Percentiles rank a stretch among this genome's conserved stretches.
Evolutionary conservation across 2,888 invertebrate species (phyloP).

Genomic region (Netelia inedita): DNA sequence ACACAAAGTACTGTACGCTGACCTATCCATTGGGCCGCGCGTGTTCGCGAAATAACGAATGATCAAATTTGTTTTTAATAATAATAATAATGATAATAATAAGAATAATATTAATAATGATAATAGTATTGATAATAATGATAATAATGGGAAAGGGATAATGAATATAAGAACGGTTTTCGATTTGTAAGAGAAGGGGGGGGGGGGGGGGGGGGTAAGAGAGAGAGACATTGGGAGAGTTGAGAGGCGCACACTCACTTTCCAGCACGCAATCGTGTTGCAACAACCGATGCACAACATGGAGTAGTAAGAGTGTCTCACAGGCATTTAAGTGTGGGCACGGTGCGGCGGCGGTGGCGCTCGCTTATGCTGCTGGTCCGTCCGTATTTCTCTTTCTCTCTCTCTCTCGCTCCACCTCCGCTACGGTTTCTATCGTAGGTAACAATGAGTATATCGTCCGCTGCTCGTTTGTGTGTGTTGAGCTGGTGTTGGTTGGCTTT

Average conservation of each 20-base stretch:
- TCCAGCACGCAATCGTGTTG: conserved; percentile 81
- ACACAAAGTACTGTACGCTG: conserved; percentile 1
- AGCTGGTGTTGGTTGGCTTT: neutral
- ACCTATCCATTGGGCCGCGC: neutral
- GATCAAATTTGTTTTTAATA: neutral
- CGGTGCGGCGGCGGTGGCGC: conserved; percentile 62
- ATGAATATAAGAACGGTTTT: conserved; percentile 11
- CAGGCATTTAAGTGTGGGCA: conserved; percentile 79
- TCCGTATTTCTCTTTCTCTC: conserved; percentile 29
- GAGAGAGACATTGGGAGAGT: conserved; percentile 17
- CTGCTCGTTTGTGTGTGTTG: neutral
- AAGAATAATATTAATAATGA: neutral
- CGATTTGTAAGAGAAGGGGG: neutral
- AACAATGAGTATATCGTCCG: neutral
- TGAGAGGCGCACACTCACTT: conserved; percentile 77
- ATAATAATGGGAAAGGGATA: neutral
- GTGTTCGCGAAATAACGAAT: neutral
- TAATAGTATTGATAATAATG: neutral
- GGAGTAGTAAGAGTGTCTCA: conserved; percentile 80
- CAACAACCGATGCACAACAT: conserved; percentile 82
- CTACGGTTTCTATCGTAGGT: conserved; percentile 1
- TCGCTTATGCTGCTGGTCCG: conserved; percentile 49
- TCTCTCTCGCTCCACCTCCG: neutral
- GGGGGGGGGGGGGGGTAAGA: neutral
- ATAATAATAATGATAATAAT: neutral